Percentiles rank a stretch among this genome's conserved stretches.
phyloP scores from a whole-genome alignment of 2,797 vertebrate species.

The Cuculus canorus region DNA sequence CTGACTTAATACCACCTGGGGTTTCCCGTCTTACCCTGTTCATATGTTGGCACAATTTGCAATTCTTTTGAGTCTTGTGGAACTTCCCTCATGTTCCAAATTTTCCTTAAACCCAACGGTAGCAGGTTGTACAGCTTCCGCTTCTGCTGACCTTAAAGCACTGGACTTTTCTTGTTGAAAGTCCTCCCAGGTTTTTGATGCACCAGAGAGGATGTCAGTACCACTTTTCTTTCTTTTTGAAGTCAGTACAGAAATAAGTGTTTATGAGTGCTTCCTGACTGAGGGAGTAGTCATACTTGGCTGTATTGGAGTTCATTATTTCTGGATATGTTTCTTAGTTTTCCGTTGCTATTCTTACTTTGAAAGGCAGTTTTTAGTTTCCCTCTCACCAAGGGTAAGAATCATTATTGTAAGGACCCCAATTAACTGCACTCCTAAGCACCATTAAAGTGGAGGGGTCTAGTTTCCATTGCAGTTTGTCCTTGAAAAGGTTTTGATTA shows the following conservation, averaged over 20 bases:
- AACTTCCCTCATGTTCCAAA: slow-evolving; percentile 7
- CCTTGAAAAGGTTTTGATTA: background rate
- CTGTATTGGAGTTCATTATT: background rate
- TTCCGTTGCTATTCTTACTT: background rate
- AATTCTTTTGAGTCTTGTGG: background rate
- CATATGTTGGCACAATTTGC: background rate
- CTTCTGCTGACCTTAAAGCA: background rate
- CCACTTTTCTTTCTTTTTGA: background rate
- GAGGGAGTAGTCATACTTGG: background rate
- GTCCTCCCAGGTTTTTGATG: background rate
- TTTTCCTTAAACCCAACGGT: background rate
- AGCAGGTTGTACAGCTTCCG: background rate
- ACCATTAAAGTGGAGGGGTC: background rate
- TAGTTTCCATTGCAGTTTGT: background rate
- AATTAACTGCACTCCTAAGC: background rate
- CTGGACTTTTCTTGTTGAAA: background rate
- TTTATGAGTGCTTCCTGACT: background rate
- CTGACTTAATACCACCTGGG: background rate
- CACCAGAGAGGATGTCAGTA: background rate
- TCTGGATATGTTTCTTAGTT: background rate
- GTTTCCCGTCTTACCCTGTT: background rate
- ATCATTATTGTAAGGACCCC: background rate
- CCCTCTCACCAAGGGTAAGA: background rate
- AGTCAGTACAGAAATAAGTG: background rate
- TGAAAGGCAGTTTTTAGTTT: background rate